Conservation (phyloP, 2,888 invertebrate genomes). For the Notocelia uddmanniana region DNA sequence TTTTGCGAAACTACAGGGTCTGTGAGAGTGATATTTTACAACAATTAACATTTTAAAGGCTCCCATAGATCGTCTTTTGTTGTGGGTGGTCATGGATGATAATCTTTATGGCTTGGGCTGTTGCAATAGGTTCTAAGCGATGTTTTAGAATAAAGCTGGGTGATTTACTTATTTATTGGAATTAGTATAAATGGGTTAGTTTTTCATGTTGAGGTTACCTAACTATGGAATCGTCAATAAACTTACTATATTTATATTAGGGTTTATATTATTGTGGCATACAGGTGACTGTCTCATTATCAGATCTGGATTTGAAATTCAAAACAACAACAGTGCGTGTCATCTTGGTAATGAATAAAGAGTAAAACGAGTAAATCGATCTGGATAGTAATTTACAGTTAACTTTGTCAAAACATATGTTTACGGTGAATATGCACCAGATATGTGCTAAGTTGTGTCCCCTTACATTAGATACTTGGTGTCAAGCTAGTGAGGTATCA, state of each 20-base stretch:
- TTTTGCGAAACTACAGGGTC: constrained; percentile 53
- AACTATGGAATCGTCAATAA: neutral
- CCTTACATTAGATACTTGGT: too few species aligned
- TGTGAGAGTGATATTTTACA: constrained; percentile 58
- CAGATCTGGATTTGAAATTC: too few species aligned
- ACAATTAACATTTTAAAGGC: constrained; percentile 51
- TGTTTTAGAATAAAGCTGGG: constrained; percentile 9
- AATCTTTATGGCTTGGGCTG: constrained; percentile 37
- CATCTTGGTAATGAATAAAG: too few species aligned
- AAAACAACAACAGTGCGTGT: too few species aligned
- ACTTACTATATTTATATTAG: neutral
- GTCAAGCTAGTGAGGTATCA: too few species aligned
- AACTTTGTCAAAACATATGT: too few species aligned
- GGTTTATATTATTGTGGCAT: neutral
- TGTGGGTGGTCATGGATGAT: constrained; percentile 41
- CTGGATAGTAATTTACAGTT: too few species aligned
- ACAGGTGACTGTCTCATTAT: too few species aligned
- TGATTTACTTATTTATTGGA: neutral
- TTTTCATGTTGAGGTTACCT: neutral
- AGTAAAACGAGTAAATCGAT: too few species aligned
- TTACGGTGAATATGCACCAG: too few species aligned
- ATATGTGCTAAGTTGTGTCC: too few species aligned
- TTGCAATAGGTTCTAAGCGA: constrained; percentile 33
- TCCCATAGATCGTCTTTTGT: constrained; percentile 49
- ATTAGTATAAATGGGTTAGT: neutral